A percentile compares a stretch with the other conserved stretches of the same genome.
Evolutionary conservation across 1,140 invertebrate genomes (phyloP).

Genomic region (Pomacea maculata): DNA sequence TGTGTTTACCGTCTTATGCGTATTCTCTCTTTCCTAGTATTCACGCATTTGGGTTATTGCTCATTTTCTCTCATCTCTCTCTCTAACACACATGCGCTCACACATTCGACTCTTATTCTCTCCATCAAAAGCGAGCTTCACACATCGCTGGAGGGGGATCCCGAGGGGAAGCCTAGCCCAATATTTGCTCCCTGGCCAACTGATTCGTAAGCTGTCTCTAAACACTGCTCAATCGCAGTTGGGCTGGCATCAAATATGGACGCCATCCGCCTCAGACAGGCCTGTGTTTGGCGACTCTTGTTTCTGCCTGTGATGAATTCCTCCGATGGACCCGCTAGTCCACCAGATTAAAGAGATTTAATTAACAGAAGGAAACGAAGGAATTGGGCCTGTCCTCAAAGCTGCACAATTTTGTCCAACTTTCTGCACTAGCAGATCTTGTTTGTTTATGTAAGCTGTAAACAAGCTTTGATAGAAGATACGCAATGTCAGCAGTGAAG

Average conservation of each 20-base stretch:
- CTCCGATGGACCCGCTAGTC: conserved; percentile 8
- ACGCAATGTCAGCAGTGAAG: too few species aligned
- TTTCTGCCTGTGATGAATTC: conserved; percentile 4
- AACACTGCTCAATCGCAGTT: conserved; percentile 7
- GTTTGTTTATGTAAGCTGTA: too few species aligned
- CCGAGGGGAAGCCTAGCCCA: background rate
- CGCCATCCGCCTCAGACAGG: background rate
- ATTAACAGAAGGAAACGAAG: conserved; percentile 1
- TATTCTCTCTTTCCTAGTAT: background rate
- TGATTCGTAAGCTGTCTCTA: conserved; percentile 13
- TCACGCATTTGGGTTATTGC: background rate
- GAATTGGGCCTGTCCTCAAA: too few species aligned
- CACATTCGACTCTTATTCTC: background rate
- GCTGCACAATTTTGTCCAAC: too few species aligned
- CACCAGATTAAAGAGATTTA: conserved; percentile 1
- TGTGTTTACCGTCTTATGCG: background rate
- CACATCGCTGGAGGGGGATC: background rate
- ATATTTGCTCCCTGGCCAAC: conserved; percentile 12
- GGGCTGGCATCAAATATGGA: conserved; percentile 9
- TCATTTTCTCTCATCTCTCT: background rate
- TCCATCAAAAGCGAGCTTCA: background rate
- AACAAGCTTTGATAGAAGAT: too few species aligned
- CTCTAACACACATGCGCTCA: background rate
- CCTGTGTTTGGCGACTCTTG: conserved; percentile 5
- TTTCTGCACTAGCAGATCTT: too few species aligned